Evolutionary conservation across 2,888 invertebrate genomes (phyloP).

Genomic region (Tyria jacobaeae): DNA sequence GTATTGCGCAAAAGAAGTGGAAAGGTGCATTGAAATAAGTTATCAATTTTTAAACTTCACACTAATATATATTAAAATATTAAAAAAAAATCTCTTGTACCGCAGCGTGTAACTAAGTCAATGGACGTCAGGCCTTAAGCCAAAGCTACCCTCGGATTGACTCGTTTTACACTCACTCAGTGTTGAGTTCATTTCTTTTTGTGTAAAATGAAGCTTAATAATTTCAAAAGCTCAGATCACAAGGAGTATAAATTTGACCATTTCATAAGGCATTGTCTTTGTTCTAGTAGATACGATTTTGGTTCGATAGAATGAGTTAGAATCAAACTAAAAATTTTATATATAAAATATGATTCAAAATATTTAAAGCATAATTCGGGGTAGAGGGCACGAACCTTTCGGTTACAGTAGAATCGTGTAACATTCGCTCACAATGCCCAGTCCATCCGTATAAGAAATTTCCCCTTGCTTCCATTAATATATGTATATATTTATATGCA

Average conservation of each 20-base stretch:
- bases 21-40: too few relatives aligned
- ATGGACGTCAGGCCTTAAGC: constrained; percentile 55
- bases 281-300: constrained; percentile 6
- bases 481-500: too few relatives aligned
- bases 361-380: not conserved
- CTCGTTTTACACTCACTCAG: constrained; percentile 53
- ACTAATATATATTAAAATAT: too few relatives aligned
- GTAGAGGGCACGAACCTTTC: too few relatives aligned
- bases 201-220: constrained; percentile 50
- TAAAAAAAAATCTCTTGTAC: not conserved
- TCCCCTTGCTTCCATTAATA: too few relatives aligned
- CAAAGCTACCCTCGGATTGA: constrained; percentile 53
- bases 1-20: too few relatives aligned
- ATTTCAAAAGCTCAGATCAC: constrained; percentile 45
- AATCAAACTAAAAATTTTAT: not conserved
- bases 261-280: constrained; percentile 24
- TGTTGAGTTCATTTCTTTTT: constrained; percentile 50
- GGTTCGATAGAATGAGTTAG: not conserved
- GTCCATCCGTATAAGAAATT: too few relatives aligned
- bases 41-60: too few relatives aligned
- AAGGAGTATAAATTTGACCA: constrained; percentile 22
- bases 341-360: not conserved
- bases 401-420: too few relatives aligned
- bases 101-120: not conserved
- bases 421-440: too few relatives aligned